Conservation (phyloP, 2,888 invertebrate species). For the Gisinianus flammeolus region DNA sequence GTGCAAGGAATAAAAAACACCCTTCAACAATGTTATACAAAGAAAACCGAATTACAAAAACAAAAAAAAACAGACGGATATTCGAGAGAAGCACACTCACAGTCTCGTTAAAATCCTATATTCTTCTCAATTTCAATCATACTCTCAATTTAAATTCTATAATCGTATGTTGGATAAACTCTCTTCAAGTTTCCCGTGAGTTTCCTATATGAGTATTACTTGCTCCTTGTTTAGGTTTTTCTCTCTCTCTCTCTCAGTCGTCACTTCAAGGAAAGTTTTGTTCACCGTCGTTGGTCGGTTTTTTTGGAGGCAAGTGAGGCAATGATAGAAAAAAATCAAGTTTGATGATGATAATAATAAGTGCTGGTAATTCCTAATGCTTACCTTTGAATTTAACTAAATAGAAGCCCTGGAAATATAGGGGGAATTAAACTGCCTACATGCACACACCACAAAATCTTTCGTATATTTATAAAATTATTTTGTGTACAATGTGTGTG, state of each 20-base stretch:
- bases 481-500: neutral
- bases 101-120: neutral
- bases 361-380: constrained; percentile 6
- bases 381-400: constrained; percentile 16
- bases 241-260: neutral
- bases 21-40: neutral
- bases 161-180: neutral
- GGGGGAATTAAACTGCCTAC: neutral
- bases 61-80: neutral
- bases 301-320: neutral
- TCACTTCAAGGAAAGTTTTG: neutral
- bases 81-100: no score
- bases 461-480: neutral
- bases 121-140: neutral
- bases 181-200: neutral
- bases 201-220: neutral
- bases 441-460: neutral
- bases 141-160: neutral
- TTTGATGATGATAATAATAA: constrained; percentile 8
- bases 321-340: neutral
- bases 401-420: neutral
- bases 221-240: neutral
- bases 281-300: no score
- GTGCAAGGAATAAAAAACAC: no score
- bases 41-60: neutral